phyloP scores from a whole-genome alignment of 2,888 invertebrate genomes.

The Pseudococcus jackbeardsleyi region DNA sequence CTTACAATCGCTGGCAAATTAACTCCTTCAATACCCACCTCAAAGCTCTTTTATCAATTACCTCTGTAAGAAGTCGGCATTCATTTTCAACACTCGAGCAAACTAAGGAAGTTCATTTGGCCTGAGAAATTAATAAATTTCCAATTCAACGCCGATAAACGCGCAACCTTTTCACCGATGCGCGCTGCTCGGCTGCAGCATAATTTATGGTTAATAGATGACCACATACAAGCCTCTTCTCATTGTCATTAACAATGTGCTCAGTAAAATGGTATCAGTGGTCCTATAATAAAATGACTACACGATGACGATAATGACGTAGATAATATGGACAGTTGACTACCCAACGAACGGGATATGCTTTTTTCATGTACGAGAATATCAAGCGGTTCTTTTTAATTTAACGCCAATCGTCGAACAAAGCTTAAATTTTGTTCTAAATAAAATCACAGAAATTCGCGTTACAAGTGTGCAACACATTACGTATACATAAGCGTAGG shows the following conservation, averaged over 20 bases:
- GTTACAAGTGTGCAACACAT: constrained; percentile 24
- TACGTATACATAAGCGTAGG: background rate
- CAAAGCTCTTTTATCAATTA: background rate
- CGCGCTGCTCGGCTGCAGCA: background rate
- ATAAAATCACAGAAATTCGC: constrained; percentile 9
- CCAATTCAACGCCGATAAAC: constrained; percentile 21
- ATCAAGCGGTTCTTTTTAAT: constrained; percentile 37
- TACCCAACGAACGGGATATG: constrained; percentile 32
- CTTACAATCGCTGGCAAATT: background rate
- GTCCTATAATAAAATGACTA: constrained; percentile 32
- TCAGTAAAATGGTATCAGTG: constrained; percentile 26
- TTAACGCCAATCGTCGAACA: constrained; percentile 45
- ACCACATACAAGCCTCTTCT: constrained; percentile 36
- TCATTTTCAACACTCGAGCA: background rate
- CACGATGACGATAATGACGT: constrained; percentile 42
- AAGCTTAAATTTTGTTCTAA: constrained; percentile 32
- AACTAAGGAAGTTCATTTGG: background rate
- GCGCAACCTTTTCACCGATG: constrained; percentile 15
- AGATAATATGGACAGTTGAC: constrained; percentile 32
- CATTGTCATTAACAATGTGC: constrained; percentile 47
- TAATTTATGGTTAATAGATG: constrained; percentile 42
- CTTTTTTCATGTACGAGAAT: constrained; percentile 34
- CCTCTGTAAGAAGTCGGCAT: background rate
- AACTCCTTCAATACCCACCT: background rate
- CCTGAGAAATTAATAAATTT: constrained; percentile 28